Base-by-base conservation (phyloP, 2,113 vertebrate species). In the Odobenus rosmarus region DNA sequence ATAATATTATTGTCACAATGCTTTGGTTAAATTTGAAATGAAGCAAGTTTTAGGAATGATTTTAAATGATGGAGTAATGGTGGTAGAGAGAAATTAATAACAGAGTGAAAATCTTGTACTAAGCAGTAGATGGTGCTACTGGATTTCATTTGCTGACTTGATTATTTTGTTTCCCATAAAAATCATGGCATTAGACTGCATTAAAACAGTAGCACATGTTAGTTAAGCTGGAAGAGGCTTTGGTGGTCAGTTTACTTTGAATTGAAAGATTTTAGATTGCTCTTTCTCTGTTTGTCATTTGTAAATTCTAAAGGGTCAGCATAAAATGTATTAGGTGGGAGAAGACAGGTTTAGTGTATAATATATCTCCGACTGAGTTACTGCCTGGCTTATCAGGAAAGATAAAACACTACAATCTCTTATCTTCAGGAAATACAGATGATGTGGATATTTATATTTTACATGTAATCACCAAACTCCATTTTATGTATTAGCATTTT, bases 401-500 rank as follows among this genome's bases (percentile, higher is more conserved):
- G 85, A 74, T 86, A 84, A 97, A 96, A 79, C 95, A 96, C 97
- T 96, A 93, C 36, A 89, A 7, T 96, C 67, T 79, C 72, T 91
- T 92, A 77, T 55, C 69, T 93, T 93, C 80, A 96, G 74, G 64
- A 97, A 96, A 39, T 64, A 96, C 51, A 91, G 86, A 80, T 90
- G 46, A 88, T 92, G 67, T 69, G 80, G 79, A 49, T 95, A 93
- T 93, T 96, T 97, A 84, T 93, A 96, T 89, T 97, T 97, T 96
- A 92, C 90, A 88, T 90, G 7, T 93, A 93, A 77, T 96, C 69
- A 95, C 26, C 26, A 95, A 53, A 86, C 55, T 95, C 26, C 85
- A 82, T 97, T 94, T 97, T 97, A 92, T 95, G 16, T 88, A 82
- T 82, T 97, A 81, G 18, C 36, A 88, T 97, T 97, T 97, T 95